A percentile compares a stretch with the other conserved stretches of the same genome.
phyloP scores from a whole-genome alignment of 2,888 invertebrate genomes.

The Anodontia alba region DNA sequence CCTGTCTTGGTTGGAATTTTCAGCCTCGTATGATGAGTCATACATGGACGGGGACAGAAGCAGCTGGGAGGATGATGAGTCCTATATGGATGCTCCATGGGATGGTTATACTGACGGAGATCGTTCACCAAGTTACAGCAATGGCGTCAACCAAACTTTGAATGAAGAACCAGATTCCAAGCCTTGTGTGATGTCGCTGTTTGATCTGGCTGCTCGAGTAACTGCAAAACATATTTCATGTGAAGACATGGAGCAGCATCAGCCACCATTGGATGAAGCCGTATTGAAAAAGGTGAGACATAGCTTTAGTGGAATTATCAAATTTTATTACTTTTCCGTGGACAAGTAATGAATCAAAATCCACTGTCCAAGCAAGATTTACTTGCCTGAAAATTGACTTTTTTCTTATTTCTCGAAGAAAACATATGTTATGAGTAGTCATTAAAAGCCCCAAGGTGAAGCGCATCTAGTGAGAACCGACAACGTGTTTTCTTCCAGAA shows the following conservation, averaged over 20 bases:
- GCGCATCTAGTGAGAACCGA: too few relatives aligned
- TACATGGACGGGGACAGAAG: background rate
- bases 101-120: background rate
- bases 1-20: background rate
- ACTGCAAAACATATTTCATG: slow-evolving; percentile 36
- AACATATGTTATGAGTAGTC: too few relatives aligned
- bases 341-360: too few relatives aligned
- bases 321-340: background rate
- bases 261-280: slow-evolving; percentile 40
- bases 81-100: slow-evolving; percentile 7
- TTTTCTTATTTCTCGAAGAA: too few relatives aligned
- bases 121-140: background rate
- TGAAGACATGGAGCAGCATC: slow-evolving; percentile 32
- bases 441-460: too few relatives aligned
- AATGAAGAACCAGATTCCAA: background rate
- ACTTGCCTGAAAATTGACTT: too few relatives aligned
- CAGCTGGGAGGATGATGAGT: background rate
- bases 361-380: too few relatives aligned
- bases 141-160: background rate
- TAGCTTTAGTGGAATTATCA: too few relatives aligned
- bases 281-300: slow-evolving; percentile 39
- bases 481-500: too few relatives aligned
- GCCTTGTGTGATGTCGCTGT: background rate
- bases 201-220: slow-evolving; percentile 32
- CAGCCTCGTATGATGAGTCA: background rate